Conservation (phyloP, 2,888 invertebrate genomes). For the Hemaris fuciformis region DNA sequence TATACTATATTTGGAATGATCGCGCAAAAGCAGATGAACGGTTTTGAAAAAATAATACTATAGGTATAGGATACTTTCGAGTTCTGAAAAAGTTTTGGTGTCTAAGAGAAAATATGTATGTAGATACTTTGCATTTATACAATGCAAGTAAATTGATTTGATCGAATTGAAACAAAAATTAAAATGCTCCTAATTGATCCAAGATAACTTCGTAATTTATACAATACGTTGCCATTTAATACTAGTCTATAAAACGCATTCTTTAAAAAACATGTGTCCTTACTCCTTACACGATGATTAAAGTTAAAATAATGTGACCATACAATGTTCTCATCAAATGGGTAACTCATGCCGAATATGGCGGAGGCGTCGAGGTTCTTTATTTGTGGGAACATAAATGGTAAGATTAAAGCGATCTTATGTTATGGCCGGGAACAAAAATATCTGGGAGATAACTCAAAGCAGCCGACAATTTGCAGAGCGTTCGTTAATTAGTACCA, state of each 20-base stretch:
- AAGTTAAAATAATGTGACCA: neutral
- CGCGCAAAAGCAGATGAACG: no score
- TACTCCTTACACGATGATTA: neutral
- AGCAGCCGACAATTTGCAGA: neutral
- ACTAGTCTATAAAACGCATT: neutral
- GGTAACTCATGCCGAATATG: neutral
- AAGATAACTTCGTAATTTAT: no score
- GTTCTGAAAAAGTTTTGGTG: no score
- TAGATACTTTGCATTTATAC: no score
- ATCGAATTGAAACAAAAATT: no score
- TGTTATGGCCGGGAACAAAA: neutral
- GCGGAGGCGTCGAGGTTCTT: neutral
- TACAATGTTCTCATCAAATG: neutral
- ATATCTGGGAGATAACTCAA: neutral
- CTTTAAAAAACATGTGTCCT: neutral
- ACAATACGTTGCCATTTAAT: no score
- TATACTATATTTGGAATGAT: no score
- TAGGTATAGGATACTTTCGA: no score
- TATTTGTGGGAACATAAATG: constrained; percentile 1
- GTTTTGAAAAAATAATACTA: no score
- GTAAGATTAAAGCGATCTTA: neutral
- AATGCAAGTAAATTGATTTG: no score
- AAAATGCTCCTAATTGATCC: no score
- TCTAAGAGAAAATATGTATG: no score
- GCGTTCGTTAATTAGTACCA: neutral